Conservation (phyloP, 2,888 invertebrate species). For the Oscheius sp. region DNA sequence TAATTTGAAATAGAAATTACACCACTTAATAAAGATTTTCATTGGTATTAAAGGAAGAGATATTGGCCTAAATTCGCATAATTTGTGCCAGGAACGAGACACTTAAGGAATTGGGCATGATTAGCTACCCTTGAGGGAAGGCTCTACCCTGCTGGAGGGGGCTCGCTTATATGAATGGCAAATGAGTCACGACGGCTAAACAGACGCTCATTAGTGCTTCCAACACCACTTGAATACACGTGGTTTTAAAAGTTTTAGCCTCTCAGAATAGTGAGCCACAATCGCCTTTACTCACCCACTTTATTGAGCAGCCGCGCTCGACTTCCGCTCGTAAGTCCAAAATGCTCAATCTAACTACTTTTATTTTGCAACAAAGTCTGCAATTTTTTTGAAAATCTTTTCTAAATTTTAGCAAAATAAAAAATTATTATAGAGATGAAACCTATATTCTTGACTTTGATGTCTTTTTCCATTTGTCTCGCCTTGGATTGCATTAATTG, state of each 20-base stretch:
- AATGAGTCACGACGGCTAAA: slow-evolving; percentile 27
- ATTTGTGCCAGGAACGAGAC: background rate
- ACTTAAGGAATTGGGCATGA: slow-evolving; percentile 17
- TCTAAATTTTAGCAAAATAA: too few relatives aligned
- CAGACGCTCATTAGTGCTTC: slow-evolving; percentile 24
- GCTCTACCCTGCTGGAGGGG: slow-evolving; percentile 7
- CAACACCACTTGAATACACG: slow-evolving; percentile 15
- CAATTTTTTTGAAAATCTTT: too few relatives aligned
- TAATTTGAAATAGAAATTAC: background rate
- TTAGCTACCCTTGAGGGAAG: slow-evolving; percentile 25
- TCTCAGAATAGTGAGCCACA: too few relatives aligned
- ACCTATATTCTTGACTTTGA: too few relatives aligned
- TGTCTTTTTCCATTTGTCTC: background rate
- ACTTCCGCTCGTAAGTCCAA: slow-evolving; percentile 19
- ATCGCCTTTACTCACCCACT: background rate
- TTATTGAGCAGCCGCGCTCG: slow-evolving; percentile 24
- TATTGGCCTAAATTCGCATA: background rate
- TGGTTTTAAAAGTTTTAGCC: background rate
- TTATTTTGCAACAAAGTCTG: too few relatives aligned
- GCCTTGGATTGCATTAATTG: slow-evolving; percentile 42
- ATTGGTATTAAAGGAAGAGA: too few relatives aligned
- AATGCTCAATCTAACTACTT: too few relatives aligned
- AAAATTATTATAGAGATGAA: too few relatives aligned
- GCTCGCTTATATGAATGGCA: slow-evolving; percentile 24
- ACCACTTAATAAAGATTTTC: too few relatives aligned